Evolutionary conservation across 2,888 invertebrate species (phyloP), one percentile per base, ranked within the genome.

Genomic region (Pachliopta kotzebuea): DNA sequence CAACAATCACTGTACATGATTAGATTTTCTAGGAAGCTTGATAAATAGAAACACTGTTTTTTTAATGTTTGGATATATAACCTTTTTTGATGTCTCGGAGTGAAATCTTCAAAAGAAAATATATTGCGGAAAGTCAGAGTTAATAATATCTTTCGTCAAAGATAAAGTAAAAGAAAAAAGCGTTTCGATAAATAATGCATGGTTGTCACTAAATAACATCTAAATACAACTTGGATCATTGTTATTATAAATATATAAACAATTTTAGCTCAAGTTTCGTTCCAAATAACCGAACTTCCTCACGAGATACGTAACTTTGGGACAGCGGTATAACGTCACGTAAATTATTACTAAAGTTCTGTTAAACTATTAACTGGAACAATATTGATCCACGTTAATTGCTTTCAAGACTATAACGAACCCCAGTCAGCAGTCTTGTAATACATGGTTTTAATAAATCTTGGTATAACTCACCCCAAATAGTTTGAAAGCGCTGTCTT

Each of bases 331-430:
- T 52, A 21, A 21, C 50, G 50, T n/a, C 9, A 23, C 29, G 53
- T 53, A 26, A 59, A 24, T 60, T 60, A 60, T 60, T 42, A 24
- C 24, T 23, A 54, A 54, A 60, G 60, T 60, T 54, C 31, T 50
- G 18, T 54, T 37, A 56, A 56, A 37, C 42, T 20, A 54, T 54
- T 26, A 53, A 60, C 37, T 54, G 53, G 42, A 23, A 54, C 53
- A 60, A 60, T 60, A 60, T 60, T 60, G 60, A 54, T 60, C 26
- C 42, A 45, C 54, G 23, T 37, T 54, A 60, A 60, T 54, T 60
- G 17, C 42, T 60, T 42, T 60, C 24, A 11, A 31, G 17, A 54
- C 37, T 42, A n/a, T 37, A 23, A n/a, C 14, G 24, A 54, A 24
- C 45, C 42, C 20, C 21, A 21, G 29, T 26, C 26, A n/a, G 21